Evolutionary conservation across 1,140 invertebrate species (phyloP).

Genomic region (Meteorus sp.): DNA sequence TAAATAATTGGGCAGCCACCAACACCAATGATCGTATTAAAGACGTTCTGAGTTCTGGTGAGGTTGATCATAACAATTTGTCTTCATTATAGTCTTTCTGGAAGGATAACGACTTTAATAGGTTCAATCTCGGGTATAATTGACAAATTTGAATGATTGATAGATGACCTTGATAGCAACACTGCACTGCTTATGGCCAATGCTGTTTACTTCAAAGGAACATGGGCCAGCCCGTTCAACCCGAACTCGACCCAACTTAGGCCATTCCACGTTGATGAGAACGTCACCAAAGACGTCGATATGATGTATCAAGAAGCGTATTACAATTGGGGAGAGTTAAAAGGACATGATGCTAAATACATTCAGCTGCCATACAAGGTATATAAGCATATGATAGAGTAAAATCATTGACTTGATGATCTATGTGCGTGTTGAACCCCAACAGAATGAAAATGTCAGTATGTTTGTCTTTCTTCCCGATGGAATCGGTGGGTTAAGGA

Average conservation of each 20-base stretch:
- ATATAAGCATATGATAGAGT: constrained; percentile 25
- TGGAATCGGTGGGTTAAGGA: constrained; percentile 51
- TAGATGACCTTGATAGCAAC: constrained; percentile 36
- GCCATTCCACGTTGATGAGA: constrained; percentile 57
- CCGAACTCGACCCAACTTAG: constrained; percentile 53
- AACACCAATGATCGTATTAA: too few relatives aligned
- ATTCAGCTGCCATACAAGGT: constrained; percentile 72
- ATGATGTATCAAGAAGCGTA: constrained; percentile 66
- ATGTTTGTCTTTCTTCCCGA: constrained; percentile 62
- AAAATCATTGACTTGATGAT: neutral
- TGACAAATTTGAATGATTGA: neutral
- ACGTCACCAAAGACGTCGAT: constrained; percentile 49
- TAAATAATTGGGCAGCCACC: too few relatives aligned
- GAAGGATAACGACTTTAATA: too few relatives aligned
- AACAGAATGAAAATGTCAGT: constrained; percentile 45
- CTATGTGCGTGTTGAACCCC: neutral
- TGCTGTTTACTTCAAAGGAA: constrained; percentile 77
- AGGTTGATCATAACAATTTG: too few relatives aligned
- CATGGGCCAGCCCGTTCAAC: constrained; percentile 74
- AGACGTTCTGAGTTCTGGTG: too few relatives aligned
- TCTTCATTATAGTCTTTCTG: too few relatives aligned
- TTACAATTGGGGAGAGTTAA: constrained; percentile 59
- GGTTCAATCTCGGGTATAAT: too few relatives aligned
- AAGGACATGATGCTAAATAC: constrained; percentile 60
- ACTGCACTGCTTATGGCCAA: constrained; percentile 70